These are phyloP conservation scores for Denticeps clupeoides DNA, from an alignment of 2,797 vertebrate species.

Conservation along the genomic window DNA sequence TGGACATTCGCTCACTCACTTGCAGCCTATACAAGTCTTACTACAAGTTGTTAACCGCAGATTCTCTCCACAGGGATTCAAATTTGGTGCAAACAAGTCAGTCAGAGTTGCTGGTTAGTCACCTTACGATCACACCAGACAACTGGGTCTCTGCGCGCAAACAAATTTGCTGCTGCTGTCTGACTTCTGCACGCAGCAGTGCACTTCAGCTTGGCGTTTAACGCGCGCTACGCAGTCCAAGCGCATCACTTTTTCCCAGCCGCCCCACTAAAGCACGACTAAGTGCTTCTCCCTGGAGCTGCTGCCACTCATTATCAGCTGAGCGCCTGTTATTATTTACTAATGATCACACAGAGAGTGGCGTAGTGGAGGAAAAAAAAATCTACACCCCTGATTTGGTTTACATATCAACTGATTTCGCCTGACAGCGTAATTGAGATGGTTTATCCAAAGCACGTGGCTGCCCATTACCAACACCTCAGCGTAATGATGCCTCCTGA, in stretches of 20 bases:
- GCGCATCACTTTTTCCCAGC: not conserved
- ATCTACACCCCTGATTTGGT: constrained; percentile 17
- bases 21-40: too few relatives aligned
- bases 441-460: constrained; percentile 17
- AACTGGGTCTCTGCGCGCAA: too few relatives aligned
- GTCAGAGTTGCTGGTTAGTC: too few relatives aligned
- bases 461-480: not conserved
- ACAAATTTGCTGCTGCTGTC: too few relatives aligned
- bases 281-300: not conserved
- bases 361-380: constrained; percentile 9
- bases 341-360: constrained; percentile 11
- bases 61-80: too few relatives aligned
- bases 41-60: too few relatives aligned
- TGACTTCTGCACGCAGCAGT: too few relatives aligned
- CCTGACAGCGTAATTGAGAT: constrained; percentile 13
- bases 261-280: not conserved
- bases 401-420: constrained; percentile 31
- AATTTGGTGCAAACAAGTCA: too few relatives aligned
- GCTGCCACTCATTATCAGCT: not conserved
- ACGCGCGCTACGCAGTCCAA: too few relatives aligned
- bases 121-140: too few relatives aligned
- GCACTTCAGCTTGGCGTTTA: too few relatives aligned
- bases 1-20: not conserved
- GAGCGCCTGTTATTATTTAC: constrained; percentile 4
- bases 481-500: not conserved